phyloP scores from a whole-genome alignment of 2,888 invertebrate species.

The Nineta flava region DNA sequence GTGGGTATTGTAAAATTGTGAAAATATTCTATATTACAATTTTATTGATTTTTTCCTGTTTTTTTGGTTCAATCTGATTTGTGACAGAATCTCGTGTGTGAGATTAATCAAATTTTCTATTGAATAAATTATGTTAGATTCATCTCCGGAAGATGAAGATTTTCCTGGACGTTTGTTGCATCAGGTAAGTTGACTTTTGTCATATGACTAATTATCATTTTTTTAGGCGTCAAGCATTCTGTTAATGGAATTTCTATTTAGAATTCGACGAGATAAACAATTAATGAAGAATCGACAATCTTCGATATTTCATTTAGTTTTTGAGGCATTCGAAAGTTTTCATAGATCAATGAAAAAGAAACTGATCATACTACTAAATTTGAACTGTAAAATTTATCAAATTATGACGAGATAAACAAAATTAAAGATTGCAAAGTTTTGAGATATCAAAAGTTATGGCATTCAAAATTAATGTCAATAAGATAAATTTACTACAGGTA shows the following conservation, averaged over 20 bases:
- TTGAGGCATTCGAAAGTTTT: too few relatives aligned
- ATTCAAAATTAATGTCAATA: too few relatives aligned
- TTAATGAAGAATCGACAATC: neutral
- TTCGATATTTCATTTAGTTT: too few relatives aligned
- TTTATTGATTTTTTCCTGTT: neutral
- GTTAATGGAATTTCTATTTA: neutral
- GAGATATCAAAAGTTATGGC: too few relatives aligned
- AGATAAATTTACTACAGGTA: too few relatives aligned
- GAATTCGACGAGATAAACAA: neutral
- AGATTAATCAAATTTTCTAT: conserved; percentile 18
- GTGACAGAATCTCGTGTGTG: neutral
- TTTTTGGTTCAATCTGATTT: neutral
- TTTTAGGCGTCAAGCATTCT: neutral
- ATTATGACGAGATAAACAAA: too few relatives aligned
- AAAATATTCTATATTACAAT: neutral
- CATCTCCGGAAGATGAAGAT: conserved; percentile 66
- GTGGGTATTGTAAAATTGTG: neutral
- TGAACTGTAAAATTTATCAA: too few relatives aligned
- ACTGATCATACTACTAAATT: too few relatives aligned
- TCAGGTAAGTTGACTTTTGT: conserved; percentile 33
- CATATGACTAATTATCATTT: neutral
- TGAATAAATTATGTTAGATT: conserved; percentile 26
- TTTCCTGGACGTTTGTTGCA: conserved; percentile 63
- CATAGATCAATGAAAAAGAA: too few relatives aligned
- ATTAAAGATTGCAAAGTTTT: too few relatives aligned